A percentile compares a stretch with the other conserved stretches of the same genome.
phyloP scores from a whole-genome alignment of 2,888 invertebrate species.

The Harpalus rubripes region DNA sequence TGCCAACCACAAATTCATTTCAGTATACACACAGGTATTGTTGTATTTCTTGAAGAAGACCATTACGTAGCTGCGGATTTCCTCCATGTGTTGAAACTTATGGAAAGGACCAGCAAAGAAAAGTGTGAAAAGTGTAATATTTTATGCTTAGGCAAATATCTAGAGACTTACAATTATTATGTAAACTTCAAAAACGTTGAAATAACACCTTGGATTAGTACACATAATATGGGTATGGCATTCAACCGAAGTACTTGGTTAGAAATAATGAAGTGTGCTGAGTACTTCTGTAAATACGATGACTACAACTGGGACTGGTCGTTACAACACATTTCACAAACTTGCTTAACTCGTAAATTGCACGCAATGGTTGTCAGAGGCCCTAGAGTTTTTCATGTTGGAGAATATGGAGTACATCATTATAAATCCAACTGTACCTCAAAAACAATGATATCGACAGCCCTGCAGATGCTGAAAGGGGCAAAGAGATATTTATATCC shows the following conservation, averaged over 20 bases:
- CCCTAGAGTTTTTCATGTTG: conserved; percentile 98
- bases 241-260: conserved; percentile 94
- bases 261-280: conserved; percentile 87
- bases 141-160: conserved; percentile 95
- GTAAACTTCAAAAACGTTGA: conserved; percentile 87
- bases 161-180: conserved; percentile 94
- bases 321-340: no score
- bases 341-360: conserved; percentile 87
- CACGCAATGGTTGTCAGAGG: conserved; percentile 94
- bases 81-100: conserved; percentile 89
- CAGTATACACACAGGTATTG: no score
- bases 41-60: conserved; percentile 97
- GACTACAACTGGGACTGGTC: no score
- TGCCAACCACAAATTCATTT: no score
- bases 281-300: no score
- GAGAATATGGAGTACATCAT: conserved; percentile 98
- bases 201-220: conserved; percentile 96
- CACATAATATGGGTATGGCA: conserved; percentile 99
- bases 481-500: conserved; percentile 87
- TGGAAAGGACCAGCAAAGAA: conserved; percentile 87
- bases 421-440: conserved; percentile 95
- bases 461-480: conserved; percentile 87
- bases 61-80: conserved; percentile 98
- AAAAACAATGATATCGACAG: conserved; percentile 90
- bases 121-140: conserved; percentile 94